These are phyloP conservation scores for Pseudomyrmex sp. DNA, from an alignment of 1,140 invertebrate genomes.

Conservation along the genomic window DNA sequence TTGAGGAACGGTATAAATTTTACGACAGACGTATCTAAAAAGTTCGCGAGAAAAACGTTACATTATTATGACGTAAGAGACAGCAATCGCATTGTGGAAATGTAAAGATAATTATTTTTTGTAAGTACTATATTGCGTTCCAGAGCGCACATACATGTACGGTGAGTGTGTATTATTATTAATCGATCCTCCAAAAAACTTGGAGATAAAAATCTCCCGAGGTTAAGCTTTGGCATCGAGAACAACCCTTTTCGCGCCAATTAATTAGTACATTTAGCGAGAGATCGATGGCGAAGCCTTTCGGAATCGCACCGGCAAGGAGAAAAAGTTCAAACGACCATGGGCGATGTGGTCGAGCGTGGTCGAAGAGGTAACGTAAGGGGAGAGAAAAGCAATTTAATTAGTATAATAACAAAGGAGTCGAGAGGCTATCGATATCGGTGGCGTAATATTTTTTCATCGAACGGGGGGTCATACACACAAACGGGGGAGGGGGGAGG, in stretches of 20 bases:
- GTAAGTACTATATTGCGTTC: neutral
- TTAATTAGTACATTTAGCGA: conserved; percentile 69
- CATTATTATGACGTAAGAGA: neutral
- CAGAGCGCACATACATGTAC: neutral
- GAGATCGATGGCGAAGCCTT: conserved; percentile 66
- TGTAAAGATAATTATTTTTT: neutral
- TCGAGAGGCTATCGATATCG: conserved; percentile 65
- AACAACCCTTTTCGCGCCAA: conserved; percentile 59
- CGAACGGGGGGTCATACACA: conserved; percentile 29
- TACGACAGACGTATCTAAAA: conserved; percentile 3
- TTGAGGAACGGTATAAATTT: conserved; percentile 6
- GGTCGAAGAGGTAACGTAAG: conserved; percentile 4
- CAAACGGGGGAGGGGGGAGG: neutral
- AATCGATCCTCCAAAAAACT: neutral
- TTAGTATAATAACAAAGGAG: conserved; percentile 73
- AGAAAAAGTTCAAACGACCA: conserved; percentile 72
- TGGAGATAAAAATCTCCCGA: conserved; percentile 54
- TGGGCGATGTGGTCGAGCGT: conserved; percentile 41
- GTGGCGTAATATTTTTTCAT: conserved; percentile 63
- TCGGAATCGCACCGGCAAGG: conserved; percentile 51
- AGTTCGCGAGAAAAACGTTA: neutral
- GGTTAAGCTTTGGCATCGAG: conserved; percentile 20
- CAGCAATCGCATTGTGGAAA: no score
- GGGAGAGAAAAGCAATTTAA: conserved; percentile 64
- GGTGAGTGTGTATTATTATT: neutral